Evolutionary conservation across 2,113 vertebrate species (phyloP).

Genomic region (Blennius ocellaris): DNA sequence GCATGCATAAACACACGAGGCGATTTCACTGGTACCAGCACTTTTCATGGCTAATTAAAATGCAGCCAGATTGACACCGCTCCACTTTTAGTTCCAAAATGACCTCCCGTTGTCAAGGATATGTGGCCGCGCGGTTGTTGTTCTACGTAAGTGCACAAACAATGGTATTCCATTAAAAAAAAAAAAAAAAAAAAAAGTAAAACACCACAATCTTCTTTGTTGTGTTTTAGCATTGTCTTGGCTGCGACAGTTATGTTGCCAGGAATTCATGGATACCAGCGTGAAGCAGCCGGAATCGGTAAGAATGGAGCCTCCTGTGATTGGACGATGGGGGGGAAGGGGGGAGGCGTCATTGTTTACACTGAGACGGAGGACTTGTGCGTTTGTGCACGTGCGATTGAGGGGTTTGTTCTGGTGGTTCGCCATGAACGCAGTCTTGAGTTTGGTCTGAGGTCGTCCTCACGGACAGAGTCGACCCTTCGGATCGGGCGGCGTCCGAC

Average conservation of each 20-base stretch:
- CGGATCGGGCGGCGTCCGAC: no score
- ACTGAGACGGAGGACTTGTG: background rate
- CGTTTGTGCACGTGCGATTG: slow-evolving; percentile 15
- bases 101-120: slow-evolving; percentile 69
- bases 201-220: slow-evolving; percentile 41
- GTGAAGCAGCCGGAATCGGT: slow-evolving; percentile 49
- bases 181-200: no score
- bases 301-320: slow-evolving; percentile 47
- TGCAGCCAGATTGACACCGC: slow-evolving; percentile 56
- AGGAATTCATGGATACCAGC: slow-evolving; percentile 65
- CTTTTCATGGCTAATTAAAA: slow-evolving; percentile 73
- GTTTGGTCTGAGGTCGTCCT: no score
- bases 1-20: slow-evolving; percentile 65
- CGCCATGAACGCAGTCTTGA: slow-evolving; percentile 29
- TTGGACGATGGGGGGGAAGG: slow-evolving; percentile 46
- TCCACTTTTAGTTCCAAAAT: slow-evolving; percentile 63
- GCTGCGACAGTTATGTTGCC: slow-evolving; percentile 43
- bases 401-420: slow-evolving; percentile 48
- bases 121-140: slow-evolving; percentile 33
- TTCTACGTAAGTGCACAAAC: slow-evolving; percentile 24
- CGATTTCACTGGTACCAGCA: slow-evolving; percentile 67
- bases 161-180: slow-evolving; percentile 31
- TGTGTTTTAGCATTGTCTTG: slow-evolving; percentile 60
- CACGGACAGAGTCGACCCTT: no score
- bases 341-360: slow-evolving; percentile 50